Evolutionary conservation across 2,797 vertebrate genomes (phyloP), one percentile per base, ranked within the genome.

Genomic region (Molossus molossus): DNA sequence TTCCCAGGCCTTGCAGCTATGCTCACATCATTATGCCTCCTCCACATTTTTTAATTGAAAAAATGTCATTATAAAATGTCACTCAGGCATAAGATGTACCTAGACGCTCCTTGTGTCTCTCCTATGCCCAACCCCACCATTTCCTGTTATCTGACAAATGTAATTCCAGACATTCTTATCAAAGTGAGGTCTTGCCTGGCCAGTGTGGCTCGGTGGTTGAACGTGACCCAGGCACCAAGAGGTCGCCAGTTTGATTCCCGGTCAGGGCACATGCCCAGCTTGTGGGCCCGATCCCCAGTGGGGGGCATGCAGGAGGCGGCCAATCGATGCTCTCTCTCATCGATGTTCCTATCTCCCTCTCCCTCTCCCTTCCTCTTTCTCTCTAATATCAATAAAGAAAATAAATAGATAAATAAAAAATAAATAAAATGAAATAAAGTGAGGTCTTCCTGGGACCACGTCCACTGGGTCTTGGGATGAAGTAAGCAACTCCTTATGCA

Each of bases 11-110:
- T 40, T 33, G 69, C 12, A 33, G 57, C 73, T 45, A 86, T 17
- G 87, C 53, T 82, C 70, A 14, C 5, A 70, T 25, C 57, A 40
- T 50, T 76, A 94, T 53, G 69, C 77, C 29, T 70, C 40, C 75
- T 70, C 73, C 62, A 70, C 20, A 23, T 27, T 86, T 95, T 83
- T 87, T 89, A 91, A 95, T 21, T 83, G 64, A 64, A 55, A 86
- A 90, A 65, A 65, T 60, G 72, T 69, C 87, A 85, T 75, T 53
- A 33, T 80, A 76, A 93, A 83, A 86, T 48, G 53, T 87, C 73
- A 83, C 69, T 89, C 91, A 81, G 62, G 60, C n/a, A 60, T 58
- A 18, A 73, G 82, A 58, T 4, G 76, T 33, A 60, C 70, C 85
- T 45, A 60, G 45, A 55, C 40, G 64, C 37, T 25, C 40, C 29